Evolutionary conservation across 2,113 vertebrate genomes (phyloP).

Genomic region (Psephotus haematonotus): DNA sequence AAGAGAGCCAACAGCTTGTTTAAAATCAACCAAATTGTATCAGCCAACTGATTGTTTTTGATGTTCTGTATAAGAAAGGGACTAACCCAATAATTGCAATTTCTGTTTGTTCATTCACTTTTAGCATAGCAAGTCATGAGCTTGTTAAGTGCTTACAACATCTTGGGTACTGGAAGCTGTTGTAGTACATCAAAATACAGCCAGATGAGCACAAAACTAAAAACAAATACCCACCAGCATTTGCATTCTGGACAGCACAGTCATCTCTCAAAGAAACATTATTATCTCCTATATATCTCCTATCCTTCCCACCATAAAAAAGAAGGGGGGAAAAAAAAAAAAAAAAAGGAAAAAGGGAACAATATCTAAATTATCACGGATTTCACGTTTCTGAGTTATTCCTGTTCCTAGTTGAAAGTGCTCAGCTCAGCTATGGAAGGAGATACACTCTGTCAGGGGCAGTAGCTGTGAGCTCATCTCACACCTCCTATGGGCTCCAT

Average conservation of each 20-base stretch:
- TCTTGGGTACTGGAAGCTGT: not conserved
- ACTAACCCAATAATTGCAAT: not conserved
- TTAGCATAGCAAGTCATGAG: not conserved
- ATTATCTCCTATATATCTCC: not conserved
- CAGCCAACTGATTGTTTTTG: not conserved
- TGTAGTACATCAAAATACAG: not conserved
- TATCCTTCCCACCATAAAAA: not conserved
- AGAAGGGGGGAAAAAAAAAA: no score
- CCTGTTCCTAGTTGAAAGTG: fast-evolving
- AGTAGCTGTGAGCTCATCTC: not conserved
- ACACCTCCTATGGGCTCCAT: fast-evolving
- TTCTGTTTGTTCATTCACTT: not conserved
- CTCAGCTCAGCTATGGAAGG: not conserved
- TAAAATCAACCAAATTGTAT: not conserved
- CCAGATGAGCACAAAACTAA: not conserved
- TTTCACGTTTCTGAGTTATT: not conserved
- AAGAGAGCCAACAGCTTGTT: not conserved
- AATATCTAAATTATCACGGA: fast-evolving
- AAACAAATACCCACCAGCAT: not conserved
- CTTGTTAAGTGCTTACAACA: not conserved
- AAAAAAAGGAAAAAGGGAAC: not conserved
- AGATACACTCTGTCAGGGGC: fast-evolving
- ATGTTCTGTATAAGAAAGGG: not conserved
- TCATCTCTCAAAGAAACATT: not conserved
- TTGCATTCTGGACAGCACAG: not conserved